Evolutionary conservation across 1,140 invertebrate genomes (phyloP), one percentile per base, ranked within the genome.

Genomic region (Trichonephila clavata): DNA sequence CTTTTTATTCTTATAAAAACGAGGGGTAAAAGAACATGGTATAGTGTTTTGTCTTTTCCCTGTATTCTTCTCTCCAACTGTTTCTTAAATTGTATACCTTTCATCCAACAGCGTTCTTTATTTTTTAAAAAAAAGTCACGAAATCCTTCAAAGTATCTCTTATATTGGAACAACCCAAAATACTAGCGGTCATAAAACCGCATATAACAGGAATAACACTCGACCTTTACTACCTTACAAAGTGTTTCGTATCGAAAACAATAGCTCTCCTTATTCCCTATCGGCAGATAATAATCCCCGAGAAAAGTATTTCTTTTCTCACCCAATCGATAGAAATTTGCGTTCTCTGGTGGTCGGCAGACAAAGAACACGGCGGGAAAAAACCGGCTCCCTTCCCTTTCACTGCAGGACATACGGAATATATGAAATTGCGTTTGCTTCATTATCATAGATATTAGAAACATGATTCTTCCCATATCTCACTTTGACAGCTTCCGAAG

Each of bases 381-480:
- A 83, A 50, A 50, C 39, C 24, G 24, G 32, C 86, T 24, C 18
- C 39, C 24, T 77, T 89, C 24, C 24, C 27, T 80, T 80, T 27
- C 43, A 24, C n/a, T 90, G 61, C 13, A 80, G 65, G 24, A 86
- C 68, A 61, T 61, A 68, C 32, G 60, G 14, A 65, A 43, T 88
- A 88, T 68, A 65, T 39, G 61, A 68, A 88, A 68, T 24, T 50
- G 24, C 80, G 18, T 43, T 27, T n/a, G 50, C 43, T 68, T 90
- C 88, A 90, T 90, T 90, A 90, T 43, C 88, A 77, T 90, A 90
- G 88, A 90, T 90, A 90, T 90, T 90, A 90, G 43, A 60, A 65
- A 80, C 20, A 90, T 50, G 68, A 57, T 88, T 88, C 60, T 43
- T 65, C 18, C 57, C 61, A 32, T 86, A 61, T 88, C 27, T 88